Base-by-base conservation (phyloP, 2,888 invertebrate species). In the Autographa pulchrina region DNA sequence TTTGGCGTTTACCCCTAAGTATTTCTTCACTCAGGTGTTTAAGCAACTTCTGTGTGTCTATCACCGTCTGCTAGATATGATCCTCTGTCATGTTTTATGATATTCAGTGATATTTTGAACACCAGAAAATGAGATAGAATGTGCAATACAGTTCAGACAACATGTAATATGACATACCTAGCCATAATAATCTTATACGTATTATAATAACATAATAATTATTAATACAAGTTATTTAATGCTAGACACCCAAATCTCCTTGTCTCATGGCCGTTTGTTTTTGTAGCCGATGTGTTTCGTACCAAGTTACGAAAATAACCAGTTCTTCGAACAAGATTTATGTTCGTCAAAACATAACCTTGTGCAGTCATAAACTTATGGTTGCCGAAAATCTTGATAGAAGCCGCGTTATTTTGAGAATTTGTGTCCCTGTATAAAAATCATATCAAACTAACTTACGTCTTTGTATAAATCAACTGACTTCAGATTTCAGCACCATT, bases 241-340 rank as follows among this genome's bases (percentile, higher is more conserved):
- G 32, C 20, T 63, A 43, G 43, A 18, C 9, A 41, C n/a, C 20
- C 62, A 25, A 66, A 41, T 7, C 58, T 41, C 16, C 20, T 60
- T 32, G 62, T 38, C 35, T 65, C 76, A 80, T 16, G 63, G 48
- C 48, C 61, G 64, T 52, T 58, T 0, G 11, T 75, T 70, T 79
- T 77, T 75, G 58, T 61, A 13, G 0, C 48, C 38, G 38, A 56
- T 65, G 16, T 52, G 31, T 73, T 67, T 11, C 31, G 56, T 70
- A n/a, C 35, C 32, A 31, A 38, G 54, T 81, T 68, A 70, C 32
- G 66, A 56, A 52, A 68, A 56, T 16, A 72, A 79, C 78, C 70
- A 68, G 78, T 81, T 70, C 63, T 61, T 20, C 32, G 43, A 80
- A 61, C 41, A 60, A 68, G 64, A 74, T 74, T 70, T 74, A 78